Percentiles rank a stretch among this genome's conserved stretches.
These are phyloP conservation scores for Halesus radiatus DNA, from an alignment of 1,140 invertebrate species.

Conservation along the genomic window DNA sequence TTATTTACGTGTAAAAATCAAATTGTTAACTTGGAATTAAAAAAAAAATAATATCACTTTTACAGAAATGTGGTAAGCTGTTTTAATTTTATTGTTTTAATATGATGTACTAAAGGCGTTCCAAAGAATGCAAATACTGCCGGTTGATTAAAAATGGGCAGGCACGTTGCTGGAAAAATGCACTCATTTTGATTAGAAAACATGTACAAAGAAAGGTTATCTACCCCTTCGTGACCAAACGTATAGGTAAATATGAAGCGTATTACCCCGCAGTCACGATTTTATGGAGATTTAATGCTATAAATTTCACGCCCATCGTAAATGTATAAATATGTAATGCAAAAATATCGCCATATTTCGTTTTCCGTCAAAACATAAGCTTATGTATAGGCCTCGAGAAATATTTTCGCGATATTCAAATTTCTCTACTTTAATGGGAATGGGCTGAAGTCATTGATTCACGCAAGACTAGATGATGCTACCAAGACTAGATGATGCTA, in stretches of 20 bases:
- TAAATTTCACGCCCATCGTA: slow-evolving; percentile 57
- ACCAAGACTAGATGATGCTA: no score
- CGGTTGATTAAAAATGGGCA: no score
- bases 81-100: no score
- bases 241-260: slow-evolving; percentile 35
- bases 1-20: no score
- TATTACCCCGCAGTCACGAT: slow-evolving; percentile 52
- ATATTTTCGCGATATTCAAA: slow-evolving; percentile 36
- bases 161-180: no score
- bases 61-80: no score
- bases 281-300: slow-evolving; percentile 57
- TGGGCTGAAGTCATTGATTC: neutral
- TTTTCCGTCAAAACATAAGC: slow-evolving; percentile 42
- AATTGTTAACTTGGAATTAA: no score
- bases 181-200: no score
- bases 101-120: no score
- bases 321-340: slow-evolving; percentile 57
- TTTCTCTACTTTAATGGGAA: slow-evolving; percentile 25
- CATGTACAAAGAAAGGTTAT: neutral
- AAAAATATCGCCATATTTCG: slow-evolving; percentile 56
- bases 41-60: no score
- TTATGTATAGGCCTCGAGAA: slow-evolving; percentile 33
- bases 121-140: no score
- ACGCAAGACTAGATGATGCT: no score
- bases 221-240: neutral